phyloP scores from a whole-genome alignment of 2,888 invertebrate genomes.

The Theretra japonica region DNA sequence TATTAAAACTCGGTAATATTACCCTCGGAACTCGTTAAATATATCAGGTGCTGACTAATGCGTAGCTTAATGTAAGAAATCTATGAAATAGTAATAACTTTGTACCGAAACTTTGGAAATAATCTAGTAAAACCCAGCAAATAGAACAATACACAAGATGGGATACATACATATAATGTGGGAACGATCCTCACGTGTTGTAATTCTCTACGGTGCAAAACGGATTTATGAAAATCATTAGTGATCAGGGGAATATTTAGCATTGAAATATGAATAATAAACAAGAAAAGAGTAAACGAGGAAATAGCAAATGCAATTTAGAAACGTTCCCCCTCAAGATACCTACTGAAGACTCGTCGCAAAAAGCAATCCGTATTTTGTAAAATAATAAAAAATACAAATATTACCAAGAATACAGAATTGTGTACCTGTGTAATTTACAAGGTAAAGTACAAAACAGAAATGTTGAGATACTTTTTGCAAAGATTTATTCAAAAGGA shows the following conservation, averaged over 20 bases:
- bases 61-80: slow-evolving; percentile 6
- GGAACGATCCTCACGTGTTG: slow-evolving; percentile 74
- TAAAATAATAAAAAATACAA: slow-evolving; percentile 11
- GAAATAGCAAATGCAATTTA: slow-evolving; percentile 60
- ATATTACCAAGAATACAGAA: slow-evolving; percentile 39
- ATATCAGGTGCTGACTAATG: slow-evolving; percentile 17
- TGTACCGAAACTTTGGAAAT: background rate
- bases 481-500: slow-evolving; percentile 39
- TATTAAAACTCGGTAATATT: background rate
- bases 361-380: slow-evolving; percentile 29
- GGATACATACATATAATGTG: slow-evolving; percentile 62
- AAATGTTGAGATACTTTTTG: slow-evolving; percentile 31
- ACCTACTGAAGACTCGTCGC: slow-evolving; percentile 45
- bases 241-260: slow-evolving; percentile 75
- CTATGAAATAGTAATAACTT: background rate
- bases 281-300: slow-evolving; percentile 71
- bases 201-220: slow-evolving; percentile 77
- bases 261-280: slow-evolving; percentile 79
- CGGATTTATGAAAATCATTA: slow-evolving; percentile 78
- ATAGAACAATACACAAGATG: slow-evolving; percentile 44
- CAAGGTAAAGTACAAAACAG: slow-evolving; percentile 42
- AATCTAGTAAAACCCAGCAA: slow-evolving; percentile 6
- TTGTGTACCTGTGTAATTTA: slow-evolving; percentile 39
- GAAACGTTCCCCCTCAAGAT: slow-evolving; percentile 42
- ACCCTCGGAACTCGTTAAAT: slow-evolving; percentile 6